A percentile compares a stretch with the other conserved stretches of the same genome.
Conservation (phyloP, 2,113 vertebrate genomes). For the Noturus placidus region DNA sequence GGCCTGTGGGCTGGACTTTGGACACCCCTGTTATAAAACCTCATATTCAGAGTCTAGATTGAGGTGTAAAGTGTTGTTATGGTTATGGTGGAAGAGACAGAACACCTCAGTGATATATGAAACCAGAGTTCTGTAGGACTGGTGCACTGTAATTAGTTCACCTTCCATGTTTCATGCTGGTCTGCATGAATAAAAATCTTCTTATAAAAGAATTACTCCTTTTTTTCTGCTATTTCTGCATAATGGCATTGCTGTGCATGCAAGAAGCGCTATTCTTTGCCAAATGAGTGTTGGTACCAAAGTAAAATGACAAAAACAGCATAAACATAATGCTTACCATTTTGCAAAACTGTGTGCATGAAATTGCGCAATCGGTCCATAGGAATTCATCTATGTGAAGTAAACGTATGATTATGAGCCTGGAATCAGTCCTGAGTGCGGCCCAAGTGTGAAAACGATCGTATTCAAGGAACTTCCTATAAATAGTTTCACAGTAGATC, state of each 20-base stretch:
- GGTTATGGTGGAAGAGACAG: too few species aligned
- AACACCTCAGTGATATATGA: neutral
- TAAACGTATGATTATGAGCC: neutral
- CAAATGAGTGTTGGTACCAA: neutral
- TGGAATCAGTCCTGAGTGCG: neutral
- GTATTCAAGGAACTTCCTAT: neutral
- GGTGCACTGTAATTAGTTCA: neutral
- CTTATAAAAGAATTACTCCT: neutral
- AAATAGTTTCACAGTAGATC: neutral
- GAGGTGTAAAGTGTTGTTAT: neutral
- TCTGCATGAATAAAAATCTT: neutral
- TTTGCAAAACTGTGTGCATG: neutral
- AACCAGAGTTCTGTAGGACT: neutral
- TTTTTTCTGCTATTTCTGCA: neutral
- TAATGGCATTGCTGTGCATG: neutral
- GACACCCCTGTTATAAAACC: neutral
- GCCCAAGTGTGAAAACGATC: neutral
- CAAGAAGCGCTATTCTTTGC: neutral
- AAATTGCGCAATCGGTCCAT: neutral
- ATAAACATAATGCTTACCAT: neutral
- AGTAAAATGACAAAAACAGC: neutral
- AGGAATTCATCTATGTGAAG: neutral
- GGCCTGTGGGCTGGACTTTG: neutral
- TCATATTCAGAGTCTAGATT: neutral
- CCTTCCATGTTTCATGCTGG: neutral